Conservation (phyloP, 2,888 invertebrate species). For the Boloria selene region DNA sequence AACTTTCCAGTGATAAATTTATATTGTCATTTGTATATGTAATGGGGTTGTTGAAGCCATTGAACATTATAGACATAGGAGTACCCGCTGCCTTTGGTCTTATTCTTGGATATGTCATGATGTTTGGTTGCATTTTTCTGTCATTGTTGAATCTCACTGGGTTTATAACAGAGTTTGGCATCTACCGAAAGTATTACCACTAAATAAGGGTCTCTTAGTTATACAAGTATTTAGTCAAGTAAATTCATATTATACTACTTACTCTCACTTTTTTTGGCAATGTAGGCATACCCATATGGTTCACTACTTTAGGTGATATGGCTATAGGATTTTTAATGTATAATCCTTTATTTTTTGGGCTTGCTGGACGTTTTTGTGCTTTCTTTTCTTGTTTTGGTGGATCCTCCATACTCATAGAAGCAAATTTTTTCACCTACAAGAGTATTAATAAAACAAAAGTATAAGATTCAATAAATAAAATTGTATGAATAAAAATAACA, state of each 20-base stretch:
- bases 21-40: constrained; percentile 62
- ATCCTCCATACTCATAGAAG: constrained; percentile 64
- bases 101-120: constrained; percentile 46
- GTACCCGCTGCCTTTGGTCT: constrained; percentile 48
- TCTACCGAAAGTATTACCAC: constrained; percentile 38
- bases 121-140: constrained; percentile 42
- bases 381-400: constrained; percentile 58
- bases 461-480: background rate
- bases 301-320: constrained; percentile 3
- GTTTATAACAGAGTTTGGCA: constrained; percentile 47
- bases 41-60: constrained; percentile 55
- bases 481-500: background rate
- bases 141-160: constrained; percentile 53
- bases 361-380: constrained; percentile 59
- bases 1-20: constrained; percentile 73
- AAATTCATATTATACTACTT: constrained; percentile 39
- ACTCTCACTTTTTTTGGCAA: constrained; percentile 66
- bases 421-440: constrained; percentile 74
- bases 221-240: constrained; percentile 30
- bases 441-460: background rate
- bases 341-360: constrained; percentile 59
- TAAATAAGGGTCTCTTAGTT: background rate
- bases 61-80: constrained; percentile 52
- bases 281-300: constrained; percentile 38
- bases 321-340: constrained; percentile 56